A percentile compares a stretch with the other conserved stretches of the same genome.
phyloP scores from a whole-genome alignment of 1,140 invertebrate genomes.

The Cataglyphis hispanica region DNA sequence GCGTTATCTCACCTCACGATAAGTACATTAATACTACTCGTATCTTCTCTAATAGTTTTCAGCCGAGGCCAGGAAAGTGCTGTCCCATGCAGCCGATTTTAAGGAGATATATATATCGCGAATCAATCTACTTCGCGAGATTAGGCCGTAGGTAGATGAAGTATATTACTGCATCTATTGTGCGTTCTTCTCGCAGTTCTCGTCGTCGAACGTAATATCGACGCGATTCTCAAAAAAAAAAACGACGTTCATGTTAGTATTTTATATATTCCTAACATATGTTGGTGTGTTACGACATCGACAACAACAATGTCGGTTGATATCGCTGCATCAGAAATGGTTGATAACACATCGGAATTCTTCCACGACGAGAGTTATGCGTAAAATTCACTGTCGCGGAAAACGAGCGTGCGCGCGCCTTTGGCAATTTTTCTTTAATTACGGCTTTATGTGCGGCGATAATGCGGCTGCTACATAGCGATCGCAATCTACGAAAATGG shows the following conservation, averaged over 20 bases:
- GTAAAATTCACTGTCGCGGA: constrained; percentile 51
- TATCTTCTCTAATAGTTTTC: constrained; percentile 76
- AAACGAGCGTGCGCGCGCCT: constrained; percentile 48
- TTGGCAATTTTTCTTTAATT: constrained; percentile 63
- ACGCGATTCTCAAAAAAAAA: background rate
- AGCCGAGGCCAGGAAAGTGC: constrained; percentile 65
- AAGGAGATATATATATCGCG: constrained; percentile 17
- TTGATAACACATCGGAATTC: constrained; percentile 44
- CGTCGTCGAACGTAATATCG: constrained; percentile 23
- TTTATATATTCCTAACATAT: constrained; percentile 9
- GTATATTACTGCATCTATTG: constrained; percentile 40
- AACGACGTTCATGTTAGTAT: constrained; percentile 24
- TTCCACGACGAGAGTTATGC: constrained; percentile 32
- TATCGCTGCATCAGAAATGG: constrained; percentile 45
- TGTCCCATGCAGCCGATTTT: constrained; percentile 60
- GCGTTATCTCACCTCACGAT: constrained; percentile 72
- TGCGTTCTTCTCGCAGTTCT: constrained; percentile 33
- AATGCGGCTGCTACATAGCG: constrained; percentile 35
- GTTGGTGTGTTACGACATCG: constrained; percentile 20
- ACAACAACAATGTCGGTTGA: background rate
- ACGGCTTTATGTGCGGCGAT: constrained; percentile 27
- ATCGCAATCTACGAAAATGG: constrained; percentile 71
- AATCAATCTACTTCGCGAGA: constrained; percentile 40
- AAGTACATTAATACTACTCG: constrained; percentile 76
- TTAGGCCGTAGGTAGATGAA: constrained; percentile 46